Evolutionary conservation across 1,140 invertebrate genomes (phyloP).

Genomic region (Listronotus bonariensis): DNA sequence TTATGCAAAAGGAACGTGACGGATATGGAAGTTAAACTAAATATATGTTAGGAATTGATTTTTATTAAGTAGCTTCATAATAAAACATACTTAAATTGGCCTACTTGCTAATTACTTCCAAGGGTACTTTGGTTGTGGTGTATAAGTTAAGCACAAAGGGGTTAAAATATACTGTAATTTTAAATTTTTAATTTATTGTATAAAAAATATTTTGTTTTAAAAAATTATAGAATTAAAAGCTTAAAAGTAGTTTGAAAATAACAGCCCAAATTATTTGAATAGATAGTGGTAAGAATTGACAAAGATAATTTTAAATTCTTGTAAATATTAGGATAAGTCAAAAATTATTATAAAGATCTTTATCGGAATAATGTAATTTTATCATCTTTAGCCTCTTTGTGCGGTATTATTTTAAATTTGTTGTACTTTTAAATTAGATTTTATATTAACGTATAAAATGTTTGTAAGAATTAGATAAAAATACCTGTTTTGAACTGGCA

Average conservation of each 20-base stretch:
- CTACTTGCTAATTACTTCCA: slow-evolving; percentile 8
- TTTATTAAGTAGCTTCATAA: too few relatives aligned
- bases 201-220: slow-evolving; percentile 22
- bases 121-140: slow-evolving; percentile 26
- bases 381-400: slow-evolving; percentile 32
- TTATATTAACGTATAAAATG: slow-evolving; percentile 25
- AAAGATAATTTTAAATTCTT: slow-evolving; percentile 20
- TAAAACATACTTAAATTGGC: slow-evolving; percentile 7
- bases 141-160: slow-evolving; percentile 22
- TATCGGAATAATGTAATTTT: slow-evolving; percentile 7
- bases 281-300: slow-evolving; percentile 16
- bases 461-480: slow-evolving; percentile 18
- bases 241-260: slow-evolving; percentile 18
- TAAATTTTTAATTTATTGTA: slow-evolving; percentile 4
- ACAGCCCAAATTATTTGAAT: slow-evolving; percentile 17
- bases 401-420: not conserved
- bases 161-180: slow-evolving; percentile 24
- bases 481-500: slow-evolving; percentile 3
- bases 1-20: too few relatives aligned
- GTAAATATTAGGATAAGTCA: slow-evolving; percentile 30
- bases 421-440: slow-evolving; percentile 27
- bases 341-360: not conserved
- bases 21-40: too few relatives aligned
- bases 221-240: slow-evolving; percentile 25
- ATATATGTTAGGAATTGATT: too few relatives aligned